Percentiles rank a stretch among this genome's conserved stretches.
phyloP scores from a whole-genome alignment of 2,113 vertebrate genomes.

The Lethenteron reissneri region DNA sequence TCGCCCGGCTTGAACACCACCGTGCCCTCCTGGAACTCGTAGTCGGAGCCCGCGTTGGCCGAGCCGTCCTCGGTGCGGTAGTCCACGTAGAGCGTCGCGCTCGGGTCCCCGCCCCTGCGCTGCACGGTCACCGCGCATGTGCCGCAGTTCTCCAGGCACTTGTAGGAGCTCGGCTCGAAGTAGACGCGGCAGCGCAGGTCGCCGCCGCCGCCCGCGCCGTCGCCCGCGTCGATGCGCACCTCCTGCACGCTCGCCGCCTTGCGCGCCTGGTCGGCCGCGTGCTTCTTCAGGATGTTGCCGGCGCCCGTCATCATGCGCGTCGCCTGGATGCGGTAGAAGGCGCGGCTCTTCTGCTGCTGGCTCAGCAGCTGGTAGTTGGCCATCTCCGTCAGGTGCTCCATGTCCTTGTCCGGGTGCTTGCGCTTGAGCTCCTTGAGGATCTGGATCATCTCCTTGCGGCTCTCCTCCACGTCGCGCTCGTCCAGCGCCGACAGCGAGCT shows the following conservation, averaged over 20 bases:
- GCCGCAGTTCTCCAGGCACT: constrained; percentile 54
- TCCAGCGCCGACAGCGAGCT: constrained; percentile 19
- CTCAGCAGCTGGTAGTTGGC: constrained; percentile 47
- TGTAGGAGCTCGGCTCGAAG: constrained; percentile 40
- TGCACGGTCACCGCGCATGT: constrained; percentile 32
- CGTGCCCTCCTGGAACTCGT: constrained; percentile 43
- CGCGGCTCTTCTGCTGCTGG: constrained; percentile 48
- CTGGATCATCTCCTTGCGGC: constrained; percentile 36
- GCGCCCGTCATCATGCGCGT: constrained; percentile 57
- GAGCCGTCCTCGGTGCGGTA: constrained; percentile 46
- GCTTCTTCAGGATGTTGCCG: constrained; percentile 47
- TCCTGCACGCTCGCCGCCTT: constrained; percentile 40
- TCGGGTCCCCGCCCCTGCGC: constrained; percentile 31
- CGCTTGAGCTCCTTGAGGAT: constrained; percentile 42
- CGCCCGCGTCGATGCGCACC: neutral
- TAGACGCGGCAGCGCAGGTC: constrained; percentile 36
- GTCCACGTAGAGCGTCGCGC: constrained; percentile 39
- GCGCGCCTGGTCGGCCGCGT: constrained; percentile 44
- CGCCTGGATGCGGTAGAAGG: constrained; percentile 52
- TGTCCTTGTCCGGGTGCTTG: constrained; percentile 43
- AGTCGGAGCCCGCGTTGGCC: constrained; percentile 46
- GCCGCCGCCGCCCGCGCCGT: constrained; percentile 33
- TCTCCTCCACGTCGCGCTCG: constrained; percentile 29
- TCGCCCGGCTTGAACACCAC: constrained; percentile 43
- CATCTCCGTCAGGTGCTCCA: constrained; percentile 51